Conservation (phyloP, 2,113 vertebrate genomes). For the Peromyscus leucopus region DNA sequence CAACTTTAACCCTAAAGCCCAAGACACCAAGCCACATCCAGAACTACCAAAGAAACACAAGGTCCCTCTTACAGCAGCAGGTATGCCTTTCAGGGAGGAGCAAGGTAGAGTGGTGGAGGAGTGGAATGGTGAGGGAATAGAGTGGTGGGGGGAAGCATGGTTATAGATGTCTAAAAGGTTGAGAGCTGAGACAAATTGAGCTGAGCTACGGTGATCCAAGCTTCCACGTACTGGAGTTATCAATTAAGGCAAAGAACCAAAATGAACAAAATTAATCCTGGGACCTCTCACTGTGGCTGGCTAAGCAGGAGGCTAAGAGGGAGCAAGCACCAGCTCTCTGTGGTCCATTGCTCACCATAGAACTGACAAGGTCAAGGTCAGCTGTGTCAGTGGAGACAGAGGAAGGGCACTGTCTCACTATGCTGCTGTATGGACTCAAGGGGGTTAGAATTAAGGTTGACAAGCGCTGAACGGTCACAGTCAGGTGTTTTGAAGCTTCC, state of each 20-base stretch:
- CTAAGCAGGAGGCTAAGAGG: neutral
- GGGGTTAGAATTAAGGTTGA: neutral
- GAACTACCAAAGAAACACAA: conserved; percentile 85
- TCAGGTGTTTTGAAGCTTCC: neutral
- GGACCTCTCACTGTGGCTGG: neutral
- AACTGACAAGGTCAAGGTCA: neutral
- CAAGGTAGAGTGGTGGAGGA: neutral
- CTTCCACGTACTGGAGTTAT: neutral
- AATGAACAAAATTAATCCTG: neutral
- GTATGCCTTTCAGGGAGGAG: conserved; percentile 80
- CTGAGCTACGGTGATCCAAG: neutral
- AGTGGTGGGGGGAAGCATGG: neutral
- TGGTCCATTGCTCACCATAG: accelerated
- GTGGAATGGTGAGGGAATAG: neutral
- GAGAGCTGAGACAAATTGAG: neutral
- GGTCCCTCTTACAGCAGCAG: conserved; percentile 92
- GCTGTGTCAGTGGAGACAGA: neutral
- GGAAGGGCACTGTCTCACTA: neutral
- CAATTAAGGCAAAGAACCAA: neutral
- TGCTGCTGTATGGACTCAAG: neutral
- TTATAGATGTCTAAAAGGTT: neutral
- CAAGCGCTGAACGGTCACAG: neutral
- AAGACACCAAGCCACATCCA: conserved; percentile 87
- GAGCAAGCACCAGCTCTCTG: neutral
- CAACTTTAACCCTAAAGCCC: conserved; percentile 83